Conservation (phyloP, 2,888 invertebrate genomes). For the Ormyrus nitidulus region DNA sequence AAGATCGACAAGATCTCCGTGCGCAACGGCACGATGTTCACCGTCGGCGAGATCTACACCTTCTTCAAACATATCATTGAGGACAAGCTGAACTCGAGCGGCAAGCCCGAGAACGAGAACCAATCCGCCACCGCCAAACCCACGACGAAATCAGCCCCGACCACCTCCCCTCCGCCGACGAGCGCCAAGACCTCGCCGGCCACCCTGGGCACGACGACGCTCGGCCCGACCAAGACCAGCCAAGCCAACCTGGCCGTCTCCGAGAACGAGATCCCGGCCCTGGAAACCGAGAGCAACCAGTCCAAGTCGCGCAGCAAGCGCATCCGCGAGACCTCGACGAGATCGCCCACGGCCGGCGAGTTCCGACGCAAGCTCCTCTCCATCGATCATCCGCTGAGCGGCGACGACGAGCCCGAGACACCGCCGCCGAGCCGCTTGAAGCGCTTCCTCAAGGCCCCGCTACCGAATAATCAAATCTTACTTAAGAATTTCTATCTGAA, state of each 20-base stretch:
- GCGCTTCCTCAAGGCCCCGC: slow-evolving; percentile 67
- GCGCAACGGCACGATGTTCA: slow-evolving; percentile 71
- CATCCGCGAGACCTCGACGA: slow-evolving; percentile 67
- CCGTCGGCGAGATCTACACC: slow-evolving; percentile 72
- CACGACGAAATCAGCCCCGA: background rate
- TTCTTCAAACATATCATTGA: slow-evolving; percentile 76
- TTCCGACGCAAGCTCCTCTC: slow-evolving; percentile 66
- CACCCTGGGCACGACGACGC: background rate
- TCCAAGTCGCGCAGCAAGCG: slow-evolving; percentile 72
- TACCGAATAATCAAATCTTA: slow-evolving; percentile 72
- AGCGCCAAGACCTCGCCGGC: slow-evolving; percentile 45
- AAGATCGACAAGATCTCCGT: slow-evolving; percentile 70
- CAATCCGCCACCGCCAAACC: slow-evolving; percentile 37
- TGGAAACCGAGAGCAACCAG: slow-evolving; percentile 62
- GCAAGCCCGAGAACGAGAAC: slow-evolving; percentile 53
- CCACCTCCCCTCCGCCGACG: slow-evolving; percentile 4
- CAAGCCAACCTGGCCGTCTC: slow-evolving; percentile 60
- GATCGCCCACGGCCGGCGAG: slow-evolving; percentile 50
- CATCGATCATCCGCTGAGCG: slow-evolving; percentile 62
- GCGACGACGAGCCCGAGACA: slow-evolving; percentile 63
- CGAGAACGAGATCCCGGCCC: slow-evolving; percentile 71
- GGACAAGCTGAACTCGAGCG: slow-evolving; percentile 67
- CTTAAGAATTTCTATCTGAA: slow-evolving; percentile 72
- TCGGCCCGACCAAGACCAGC: background rate
- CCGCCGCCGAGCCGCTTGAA: slow-evolving; percentile 71